Evolutionary conservation across 2,888 invertebrate species (phyloP), one percentile per base, ranked within the genome.

Genomic region (Chalcis sispes): DNA sequence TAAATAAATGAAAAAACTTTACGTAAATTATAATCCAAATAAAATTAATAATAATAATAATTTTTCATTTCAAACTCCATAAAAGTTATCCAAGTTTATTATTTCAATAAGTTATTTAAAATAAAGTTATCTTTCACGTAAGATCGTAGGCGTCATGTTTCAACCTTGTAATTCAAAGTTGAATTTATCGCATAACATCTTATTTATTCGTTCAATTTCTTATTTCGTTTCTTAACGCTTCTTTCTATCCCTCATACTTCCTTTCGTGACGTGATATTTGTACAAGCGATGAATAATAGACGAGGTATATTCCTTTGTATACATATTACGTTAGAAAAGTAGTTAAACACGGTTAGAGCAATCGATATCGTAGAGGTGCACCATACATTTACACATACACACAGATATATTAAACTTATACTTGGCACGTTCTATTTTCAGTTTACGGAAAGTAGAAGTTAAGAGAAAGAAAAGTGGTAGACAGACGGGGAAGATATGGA

Each of bases 381-480:
- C 18, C n/a, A n/a, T n/a, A n/a, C n/a, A n/a, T n/a, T n/a, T n/a
- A n/a, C n/a, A n/a, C n/a, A n/a, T n/a, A n/a, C n/a, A n/a, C n/a
- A n/a, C n/a, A n/a, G n/a, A n/a, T n/a, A n/a, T n/a, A n/a, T n/a
- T n/a, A n/a, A n/a, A n/a, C n/a, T n/a, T 1, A 18, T 27, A 56
- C 67, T 54, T 29, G 50, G 25, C 62, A 29, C 62, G n/a, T 13
- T 20, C 54, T 23, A 52, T 71, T 62, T 62, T 42, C 29, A 71
- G 52, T 20, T 1, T 25, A 40, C 20, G 15, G 46, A 23, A 61
- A 52, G 48, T 29, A 48, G 27, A 54, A 46, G 27, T 42, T 13
- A 59, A 27, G 36, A 67, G 54, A 58, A 27, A 71, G 54, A 64
- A 66, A 59, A 32, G 59, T 58, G 65, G 72, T 23, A 66, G 32